Evolutionary conservation across 1,140 invertebrate genomes (phyloP), one percentile per base, ranked within the genome.

Genomic region (Physella acuta): DNA sequence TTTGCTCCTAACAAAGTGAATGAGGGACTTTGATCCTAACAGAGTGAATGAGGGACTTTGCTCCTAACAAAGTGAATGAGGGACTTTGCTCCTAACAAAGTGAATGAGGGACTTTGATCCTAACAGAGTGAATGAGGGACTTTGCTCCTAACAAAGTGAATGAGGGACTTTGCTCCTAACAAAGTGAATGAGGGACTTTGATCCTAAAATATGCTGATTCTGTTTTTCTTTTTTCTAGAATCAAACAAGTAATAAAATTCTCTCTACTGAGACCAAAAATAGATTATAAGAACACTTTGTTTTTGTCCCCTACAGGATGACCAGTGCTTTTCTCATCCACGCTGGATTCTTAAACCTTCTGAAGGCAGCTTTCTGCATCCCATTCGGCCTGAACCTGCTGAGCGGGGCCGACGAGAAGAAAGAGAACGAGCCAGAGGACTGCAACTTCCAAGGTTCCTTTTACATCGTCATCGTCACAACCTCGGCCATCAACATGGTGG

Each of bases 401-500:
- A 75, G 68, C 30, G 73, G 79, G 49, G 62, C 76, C n/a, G 77
- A 74, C 17, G 55, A 36, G 14, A 60, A 16, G 26, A 31, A 55
- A 30, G 53, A 26, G 16, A 60, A 60, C 30, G 55, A 59, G 30
- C 82, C 82, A 0, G 49, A 72, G 0, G 76, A 81, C 59, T 85
- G 83, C 69, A 69, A 76, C 61, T 70, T 83, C 5, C 75, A 84
- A 31, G 84, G 82, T 28, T 79, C 79, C 14, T 73, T 75, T 24
- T 85, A 79, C 68, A 78, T 85, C 34, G 74, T 85, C 24, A 74
- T 84, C 2, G 73, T 83, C 24, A 85, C 82, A 3, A 80, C 80
- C 24, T 83, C 79, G 17, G 75, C 82, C 24, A 84, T 84, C 76
- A 85, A 85, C 67, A 78, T 85, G 74, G 76, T 85, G 30, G 83